These are phyloP conservation scores for Paragorgia papillata DNA, from an alignment of 92 coral and sea anemone species.

Conservation along the genomic window DNA sequence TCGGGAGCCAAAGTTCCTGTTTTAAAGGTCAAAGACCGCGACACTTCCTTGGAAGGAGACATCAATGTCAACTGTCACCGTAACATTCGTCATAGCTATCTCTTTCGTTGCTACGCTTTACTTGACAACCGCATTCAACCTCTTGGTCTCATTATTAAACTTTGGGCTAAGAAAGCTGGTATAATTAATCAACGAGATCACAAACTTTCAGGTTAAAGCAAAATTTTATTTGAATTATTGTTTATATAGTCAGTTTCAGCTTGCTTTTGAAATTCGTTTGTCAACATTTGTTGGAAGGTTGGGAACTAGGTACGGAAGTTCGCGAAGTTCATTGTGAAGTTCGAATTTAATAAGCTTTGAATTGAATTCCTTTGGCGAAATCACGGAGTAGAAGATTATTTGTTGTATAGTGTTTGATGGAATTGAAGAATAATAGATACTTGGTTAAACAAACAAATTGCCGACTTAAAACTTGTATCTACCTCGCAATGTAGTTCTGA, in stretches of 20 bases:
- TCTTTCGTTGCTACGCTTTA: conserved; percentile 66
- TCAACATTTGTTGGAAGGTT: no score
- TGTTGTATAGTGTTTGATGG: not conserved
- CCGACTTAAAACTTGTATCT: no score
- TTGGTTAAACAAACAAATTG: no score
- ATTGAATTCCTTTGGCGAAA: no score
- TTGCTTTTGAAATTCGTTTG: no score
- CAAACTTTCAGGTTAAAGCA: conserved; percentile 65
- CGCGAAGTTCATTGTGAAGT: no score
- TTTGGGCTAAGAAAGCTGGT: conserved; percentile 66
- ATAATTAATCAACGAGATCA: conserved; percentile 67
- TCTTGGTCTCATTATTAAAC: conserved; percentile 58
- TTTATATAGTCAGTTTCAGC: not conserved
- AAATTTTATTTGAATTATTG: not conserved
- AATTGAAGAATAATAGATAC: no score
- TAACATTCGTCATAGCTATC: conserved; percentile 57
- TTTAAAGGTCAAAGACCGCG: conserved; percentile 52
- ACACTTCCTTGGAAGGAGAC: conserved; percentile 58
- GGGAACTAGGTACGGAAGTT: no score
- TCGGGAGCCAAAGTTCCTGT: conserved; percentile 67
- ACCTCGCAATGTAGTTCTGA: no score
- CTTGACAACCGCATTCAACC: conserved; percentile 67
- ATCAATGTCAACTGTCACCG: conserved; percentile 57
- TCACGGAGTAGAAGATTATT: no score
- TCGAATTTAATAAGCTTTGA: no score